A percentile compares a stretch with the other conserved stretches of the same genome.
phyloP scores from a whole-genome alignment of 2,888 invertebrate genomes.

The Drosophila infuscata region DNA sequence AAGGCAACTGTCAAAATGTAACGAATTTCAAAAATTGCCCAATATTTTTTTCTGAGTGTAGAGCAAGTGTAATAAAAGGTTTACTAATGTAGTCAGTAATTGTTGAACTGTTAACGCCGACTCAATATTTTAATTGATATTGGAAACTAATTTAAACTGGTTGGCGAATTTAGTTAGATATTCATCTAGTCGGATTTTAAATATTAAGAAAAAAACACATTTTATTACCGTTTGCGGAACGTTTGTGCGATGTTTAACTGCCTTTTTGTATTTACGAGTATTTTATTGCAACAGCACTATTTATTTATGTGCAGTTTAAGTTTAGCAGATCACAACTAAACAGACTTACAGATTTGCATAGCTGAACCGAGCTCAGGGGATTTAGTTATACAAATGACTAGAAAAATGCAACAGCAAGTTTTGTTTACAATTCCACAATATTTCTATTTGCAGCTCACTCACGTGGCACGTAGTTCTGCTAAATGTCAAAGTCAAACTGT shows the following conservation, averaged over 20 bases:
- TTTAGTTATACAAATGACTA: slow-evolving; percentile 64
- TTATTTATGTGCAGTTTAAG: slow-evolving; percentile 54
- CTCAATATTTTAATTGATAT: not conserved
- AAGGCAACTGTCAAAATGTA: not conserved
- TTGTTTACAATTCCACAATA: slow-evolving; percentile 8
- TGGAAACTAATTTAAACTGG: slow-evolving; percentile 3
- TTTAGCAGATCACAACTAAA: slow-evolving; percentile 28
- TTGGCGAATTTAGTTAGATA: not conserved
- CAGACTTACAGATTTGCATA: slow-evolving; percentile 53
- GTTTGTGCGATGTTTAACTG: slow-evolving; percentile 7
- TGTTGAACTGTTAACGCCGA: not conserved
- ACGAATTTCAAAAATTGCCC: not conserved
- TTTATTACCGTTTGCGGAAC: not conserved
- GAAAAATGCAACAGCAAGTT: slow-evolving; percentile 38
- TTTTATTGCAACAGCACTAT: slow-evolving; percentile 36
- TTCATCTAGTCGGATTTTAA: not conserved
- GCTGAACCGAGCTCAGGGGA: slow-evolving; percentile 28
- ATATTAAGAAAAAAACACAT: not conserved
- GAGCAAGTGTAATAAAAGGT: not conserved
- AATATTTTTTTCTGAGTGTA: not conserved
- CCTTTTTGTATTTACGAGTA: slow-evolving; percentile 9
- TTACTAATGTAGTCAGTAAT: not conserved
- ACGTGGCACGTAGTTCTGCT: slow-evolving; percentile 63
- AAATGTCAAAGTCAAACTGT: slow-evolving; percentile 70
- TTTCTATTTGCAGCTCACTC: slow-evolving; percentile 14